phyloP scores from a whole-genome alignment of 2,888 invertebrate genomes.

The Ceramica pisi region DNA sequence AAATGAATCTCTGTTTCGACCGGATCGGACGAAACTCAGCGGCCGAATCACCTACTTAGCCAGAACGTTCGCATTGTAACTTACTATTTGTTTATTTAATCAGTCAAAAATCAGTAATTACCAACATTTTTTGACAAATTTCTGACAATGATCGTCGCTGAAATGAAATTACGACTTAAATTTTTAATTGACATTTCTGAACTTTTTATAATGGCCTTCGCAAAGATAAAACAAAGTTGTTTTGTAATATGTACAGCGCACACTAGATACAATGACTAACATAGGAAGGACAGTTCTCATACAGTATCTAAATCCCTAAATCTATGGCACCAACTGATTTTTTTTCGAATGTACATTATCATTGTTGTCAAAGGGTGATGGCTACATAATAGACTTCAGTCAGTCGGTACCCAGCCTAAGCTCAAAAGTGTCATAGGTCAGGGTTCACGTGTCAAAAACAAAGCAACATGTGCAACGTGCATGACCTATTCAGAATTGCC shows the following conservation, averaged over 20 bases:
- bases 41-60: too few relatives aligned
- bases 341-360: not conserved
- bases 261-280: too few relatives aligned
- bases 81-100: too few relatives aligned
- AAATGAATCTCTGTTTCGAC: too few relatives aligned
- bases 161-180: too few relatives aligned
- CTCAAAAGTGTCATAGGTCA: conserved; percentile 43
- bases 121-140: too few relatives aligned
- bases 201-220: not conserved
- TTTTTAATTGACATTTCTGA: too few relatives aligned
- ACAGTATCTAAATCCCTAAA: not conserved
- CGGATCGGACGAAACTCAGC: too few relatives aligned
- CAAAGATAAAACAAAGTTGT: not conserved
- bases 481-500: conserved; percentile 33
- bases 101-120: too few relatives aligned
- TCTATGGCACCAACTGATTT: too few relatives aligned
- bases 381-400: not conserved
- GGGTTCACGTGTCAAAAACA: conserved; percentile 39
- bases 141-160: too few relatives aligned
- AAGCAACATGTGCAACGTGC: conserved; percentile 47
- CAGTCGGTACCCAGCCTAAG: not conserved
- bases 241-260: not conserved
- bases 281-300: not conserved
- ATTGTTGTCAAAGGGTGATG: not conserved
- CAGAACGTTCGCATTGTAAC: too few relatives aligned